Evolutionary conservation across 92 coral and sea anemone genomes (phyloP).

Genomic region (Parazoanthus darwini): DNA sequence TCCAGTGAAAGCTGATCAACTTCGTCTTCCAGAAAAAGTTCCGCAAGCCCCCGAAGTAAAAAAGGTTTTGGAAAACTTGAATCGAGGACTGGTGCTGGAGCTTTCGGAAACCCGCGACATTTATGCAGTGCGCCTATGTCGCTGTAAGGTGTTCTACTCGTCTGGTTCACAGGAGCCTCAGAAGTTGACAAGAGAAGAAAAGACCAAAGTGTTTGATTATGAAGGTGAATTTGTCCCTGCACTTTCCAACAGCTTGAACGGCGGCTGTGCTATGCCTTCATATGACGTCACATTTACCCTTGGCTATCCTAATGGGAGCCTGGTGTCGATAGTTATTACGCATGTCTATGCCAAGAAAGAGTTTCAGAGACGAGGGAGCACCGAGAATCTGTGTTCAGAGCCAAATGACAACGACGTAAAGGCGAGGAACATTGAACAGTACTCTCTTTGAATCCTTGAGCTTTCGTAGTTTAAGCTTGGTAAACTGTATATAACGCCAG

Average conservation of each 20-base stretch:
- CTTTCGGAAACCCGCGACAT: conserved; percentile 62
- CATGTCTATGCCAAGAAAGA: conserved; percentile 59
- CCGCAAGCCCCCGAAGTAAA: conserved; percentile 48
- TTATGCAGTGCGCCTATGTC: conserved; percentile 61
- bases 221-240: conserved; percentile 50
- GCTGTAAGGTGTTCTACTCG: conserved; percentile 66
- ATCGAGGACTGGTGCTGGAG: conserved; percentile 73
- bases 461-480: neutral
- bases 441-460: neutral
- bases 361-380: conserved; percentile 40
- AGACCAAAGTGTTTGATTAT: conserved; percentile 80
- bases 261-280: conserved; percentile 55
- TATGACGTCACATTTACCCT: conserved; percentile 65
- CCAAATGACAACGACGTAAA: conserved; percentile 58
- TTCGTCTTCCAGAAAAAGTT: conserved; percentile 58
- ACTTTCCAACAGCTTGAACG: conserved; percentile 48
- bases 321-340: conserved; percentile 69
- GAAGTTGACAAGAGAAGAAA: conserved; percentile 66
- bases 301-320: conserved; percentile 57
- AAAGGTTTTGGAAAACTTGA: conserved; percentile 59
- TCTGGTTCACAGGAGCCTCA: conserved; percentile 52
- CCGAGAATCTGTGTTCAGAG: conserved; percentile 58
- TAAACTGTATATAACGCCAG: neutral
- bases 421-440: conserved; percentile 33
- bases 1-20: conserved; percentile 60